A percentile compares a stretch with the other conserved stretches of the same genome.
Conservation (phyloP, 2,888 invertebrate species). For the Blera fallax region DNA sequence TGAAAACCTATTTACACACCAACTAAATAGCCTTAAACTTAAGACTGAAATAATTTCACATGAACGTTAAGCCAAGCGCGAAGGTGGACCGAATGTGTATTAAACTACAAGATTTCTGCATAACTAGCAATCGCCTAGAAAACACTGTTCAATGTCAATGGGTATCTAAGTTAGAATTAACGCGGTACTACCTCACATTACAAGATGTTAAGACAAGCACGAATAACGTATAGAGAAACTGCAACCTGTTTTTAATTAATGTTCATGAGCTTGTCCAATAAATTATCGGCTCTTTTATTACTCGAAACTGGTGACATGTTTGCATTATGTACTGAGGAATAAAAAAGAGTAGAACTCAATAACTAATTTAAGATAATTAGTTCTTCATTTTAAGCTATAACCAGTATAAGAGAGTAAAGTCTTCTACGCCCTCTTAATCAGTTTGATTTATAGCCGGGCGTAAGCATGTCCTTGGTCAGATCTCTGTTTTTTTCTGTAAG, state of each 20-base stretch:
- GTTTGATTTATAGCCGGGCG: no score
- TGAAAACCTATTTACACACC: not conserved
- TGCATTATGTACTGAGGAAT: no score
- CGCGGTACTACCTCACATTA: not conserved
- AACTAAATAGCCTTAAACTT: not conserved
- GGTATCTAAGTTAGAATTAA: not conserved
- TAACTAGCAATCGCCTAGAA: not conserved
- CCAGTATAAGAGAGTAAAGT: no score
- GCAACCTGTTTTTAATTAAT: not conserved
- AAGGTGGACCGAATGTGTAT: not conserved
- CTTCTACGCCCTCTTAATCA: no score
- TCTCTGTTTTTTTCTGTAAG: no score
- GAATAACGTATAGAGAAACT: not conserved
- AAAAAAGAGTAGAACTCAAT: no score
- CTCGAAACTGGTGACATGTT: no score
- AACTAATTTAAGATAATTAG: no score
- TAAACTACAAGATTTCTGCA: not conserved
- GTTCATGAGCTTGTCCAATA: no score
- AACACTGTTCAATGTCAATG: not conserved
- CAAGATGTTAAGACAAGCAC: not conserved
- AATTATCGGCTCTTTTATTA: no score
- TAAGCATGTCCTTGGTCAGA: no score
- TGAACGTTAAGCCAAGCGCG: not conserved
- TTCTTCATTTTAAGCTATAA: no score
- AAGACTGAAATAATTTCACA: not conserved